Evolutionary conservation across 2,888 invertebrate species (phyloP), one percentile per base, ranked within the genome.

Genomic region (Agapostemon virescens): DNA sequence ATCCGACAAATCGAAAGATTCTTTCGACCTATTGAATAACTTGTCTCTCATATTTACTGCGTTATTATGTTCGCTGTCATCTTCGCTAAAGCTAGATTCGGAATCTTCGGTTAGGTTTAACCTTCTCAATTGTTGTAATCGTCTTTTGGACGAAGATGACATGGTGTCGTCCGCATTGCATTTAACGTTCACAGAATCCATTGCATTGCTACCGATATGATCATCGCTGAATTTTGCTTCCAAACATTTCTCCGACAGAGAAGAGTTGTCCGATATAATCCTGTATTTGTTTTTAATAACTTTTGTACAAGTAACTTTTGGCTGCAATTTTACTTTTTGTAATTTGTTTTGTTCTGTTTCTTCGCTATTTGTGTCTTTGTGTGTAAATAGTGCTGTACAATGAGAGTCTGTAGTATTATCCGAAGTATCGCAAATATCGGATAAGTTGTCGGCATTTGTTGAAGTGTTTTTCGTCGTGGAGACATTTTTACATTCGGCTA

Each of bases 261-360:
- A 9, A n/a, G 13, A 5, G 61, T 26, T 38, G 3, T 5, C 17
- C 2, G 68, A 63, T 64, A 88, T 70, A 78, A 89, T 87, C 49
- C 49, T 88, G 49, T 86, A 88, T 5, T 74, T 88, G 23, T 49
- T 83, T 6, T 75, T 84, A 0, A 89, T 72, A 61, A 88, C 82
- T 72, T 86, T 84, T 5, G 81, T 85, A n/a, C 61, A 69, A 5
- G 61, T 87, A 77, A 89, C 77, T 81, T 71, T 86, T 15, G 82
- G 85, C 20, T 77, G 83, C 1, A 42, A 20, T 68, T 81, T 80
- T 2, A 67, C 42, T 33, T 36, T 63, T 13, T 64, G 40, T 1
- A 13, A 15, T 26, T 15, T 58, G 15, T 71, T 30, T 20, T 68
- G 7, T 2, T 52, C 2, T 5, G 33, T 26, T 15, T 30, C 23